Evolutionary conservation across 2,888 invertebrate species (phyloP), one percentile per base, ranked within the genome.

Genomic region (Drosophila fungiperda): DNA sequence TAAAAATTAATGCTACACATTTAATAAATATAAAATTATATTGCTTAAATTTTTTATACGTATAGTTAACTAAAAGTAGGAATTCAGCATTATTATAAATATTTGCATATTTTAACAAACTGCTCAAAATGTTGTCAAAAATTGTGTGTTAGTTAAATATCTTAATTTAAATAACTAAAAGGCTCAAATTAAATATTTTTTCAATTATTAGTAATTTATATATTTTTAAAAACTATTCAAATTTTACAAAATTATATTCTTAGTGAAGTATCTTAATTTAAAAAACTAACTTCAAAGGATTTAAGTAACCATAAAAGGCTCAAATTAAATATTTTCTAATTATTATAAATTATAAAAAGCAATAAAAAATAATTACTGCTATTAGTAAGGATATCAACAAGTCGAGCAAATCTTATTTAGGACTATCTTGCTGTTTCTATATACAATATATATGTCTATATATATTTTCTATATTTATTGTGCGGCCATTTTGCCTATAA

Each of bases 401-500:
- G 40, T 57, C 9, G 12, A 7, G 4, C 38, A n/a, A n/a, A 12
- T 26, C 7, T n/a, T 6, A 50, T 6, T n/a, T n/a, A 1, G 11
- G 5, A 23, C 17, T 17, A 23, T 36, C 11, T 15, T 38, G 1
- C 5, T 15, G 38, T 32, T 38, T 12, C 57, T 40, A 15, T 57
- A 12, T 15, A 32, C 8, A 29, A 20, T 32, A 40, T 35, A 8
- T 64, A 29, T 42, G 5, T 29, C 42, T 45, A 38, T 75, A 71
- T 69, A 68, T 74, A 55, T 67, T 63, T 69, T 60, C 52, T 54
- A 73, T 76, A 75, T 79, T 68, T 84, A 89, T 87, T 78, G 78
- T 82, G 88, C 61, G 84, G 84, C 87, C 64, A 84, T 89, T 89
- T 80, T 88, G 75, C 57, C 78, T 85, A 89, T 85, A 84, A 84